Conservation (phyloP, 2,113 vertebrate species). For the Plectropomus leopardus region DNA sequence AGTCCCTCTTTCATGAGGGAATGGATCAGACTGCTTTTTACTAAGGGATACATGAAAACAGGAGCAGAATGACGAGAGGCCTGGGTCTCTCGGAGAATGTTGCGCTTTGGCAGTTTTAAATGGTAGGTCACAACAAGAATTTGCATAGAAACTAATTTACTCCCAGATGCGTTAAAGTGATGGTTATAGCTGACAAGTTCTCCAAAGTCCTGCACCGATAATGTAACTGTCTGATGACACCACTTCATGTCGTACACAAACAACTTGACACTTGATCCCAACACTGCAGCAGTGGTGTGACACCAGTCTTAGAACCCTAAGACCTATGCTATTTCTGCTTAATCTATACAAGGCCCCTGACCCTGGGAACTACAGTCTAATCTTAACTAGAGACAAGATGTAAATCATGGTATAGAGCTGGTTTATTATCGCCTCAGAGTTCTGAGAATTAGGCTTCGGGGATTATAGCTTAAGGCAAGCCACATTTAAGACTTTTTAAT, state of each 20-base stretch:
- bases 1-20: conserved; percentile 75
- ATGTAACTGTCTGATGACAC: conserved; percentile 33
- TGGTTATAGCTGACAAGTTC: not conserved
- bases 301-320: conserved; percentile 63
- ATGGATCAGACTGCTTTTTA: conserved; percentile 65
- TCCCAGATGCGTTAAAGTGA: not conserved
- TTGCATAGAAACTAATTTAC: not conserved
- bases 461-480: too few species aligned
- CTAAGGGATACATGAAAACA: conserved; percentile 49
- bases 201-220: conserved; percentile 15
- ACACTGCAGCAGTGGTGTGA: conserved; percentile 49
- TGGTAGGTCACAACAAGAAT: not conserved
- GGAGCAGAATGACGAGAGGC: conserved; percentile 22
- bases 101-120: not conserved
- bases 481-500: too few species aligned
- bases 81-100: not conserved
- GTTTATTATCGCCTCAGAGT: not conserved
- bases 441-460: not conserved
- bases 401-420: conserved; percentile 36
- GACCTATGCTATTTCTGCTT: conserved; percentile 75
- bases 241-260: conserved; percentile 44
- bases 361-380: conserved; percentile 40
- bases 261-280: conserved; percentile 52
- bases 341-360: conserved; percentile 73
- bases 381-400: conserved; percentile 50